A percentile compares a stretch with the other conserved stretches of the same genome.
phyloP scores from a whole-genome alignment of 2,888 invertebrate genomes.

The Melanostoma scalare region DNA sequence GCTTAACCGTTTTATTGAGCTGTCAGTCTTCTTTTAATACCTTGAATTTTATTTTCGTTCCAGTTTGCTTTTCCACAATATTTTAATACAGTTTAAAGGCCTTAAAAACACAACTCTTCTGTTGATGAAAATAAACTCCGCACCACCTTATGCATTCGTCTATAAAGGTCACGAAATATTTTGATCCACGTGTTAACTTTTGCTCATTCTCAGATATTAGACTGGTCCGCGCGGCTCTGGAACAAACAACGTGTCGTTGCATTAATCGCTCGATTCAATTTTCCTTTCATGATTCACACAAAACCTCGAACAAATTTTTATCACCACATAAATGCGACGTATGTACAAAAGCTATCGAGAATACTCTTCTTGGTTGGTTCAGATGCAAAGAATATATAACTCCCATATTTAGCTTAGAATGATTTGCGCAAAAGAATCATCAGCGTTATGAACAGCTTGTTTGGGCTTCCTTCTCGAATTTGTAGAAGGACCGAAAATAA shows the following conservation, averaged over 20 bases:
- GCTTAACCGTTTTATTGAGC: conserved; percentile 76
- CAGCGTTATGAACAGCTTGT: not conserved
- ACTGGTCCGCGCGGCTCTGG: not conserved
- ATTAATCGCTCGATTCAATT: too few relatives aligned
- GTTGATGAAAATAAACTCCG: conserved; percentile 51
- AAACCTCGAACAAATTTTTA: too few relatives aligned
- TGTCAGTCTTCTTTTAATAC: conserved; percentile 74
- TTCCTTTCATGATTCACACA: too few relatives aligned
- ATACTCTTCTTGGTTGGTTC: not conserved
- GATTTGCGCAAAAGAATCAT: not conserved
- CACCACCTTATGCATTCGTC: conserved; percentile 52
- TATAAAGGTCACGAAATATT: conserved; percentile 59
- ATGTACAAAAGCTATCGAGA: conserved; percentile 1
- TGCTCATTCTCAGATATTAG: too few relatives aligned
- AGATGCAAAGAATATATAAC: not conserved
- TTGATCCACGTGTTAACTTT: conserved; percentile 21
- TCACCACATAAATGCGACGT: conserved; percentile 6
- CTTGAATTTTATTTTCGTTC: conserved; percentile 73
- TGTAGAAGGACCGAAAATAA: too few relatives aligned
- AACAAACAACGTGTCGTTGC: conserved; percentile 4
- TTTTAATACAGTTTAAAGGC: conserved; percentile 74
- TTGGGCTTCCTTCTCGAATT: not conserved
- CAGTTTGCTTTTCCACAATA: conserved; percentile 68
- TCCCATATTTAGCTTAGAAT: not conserved
- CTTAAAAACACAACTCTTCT: conserved; percentile 57